These are phyloP conservation scores for Asbolus verrucosus DNA, from an alignment of 1,140 invertebrate species.

Conservation along the genomic window DNA sequence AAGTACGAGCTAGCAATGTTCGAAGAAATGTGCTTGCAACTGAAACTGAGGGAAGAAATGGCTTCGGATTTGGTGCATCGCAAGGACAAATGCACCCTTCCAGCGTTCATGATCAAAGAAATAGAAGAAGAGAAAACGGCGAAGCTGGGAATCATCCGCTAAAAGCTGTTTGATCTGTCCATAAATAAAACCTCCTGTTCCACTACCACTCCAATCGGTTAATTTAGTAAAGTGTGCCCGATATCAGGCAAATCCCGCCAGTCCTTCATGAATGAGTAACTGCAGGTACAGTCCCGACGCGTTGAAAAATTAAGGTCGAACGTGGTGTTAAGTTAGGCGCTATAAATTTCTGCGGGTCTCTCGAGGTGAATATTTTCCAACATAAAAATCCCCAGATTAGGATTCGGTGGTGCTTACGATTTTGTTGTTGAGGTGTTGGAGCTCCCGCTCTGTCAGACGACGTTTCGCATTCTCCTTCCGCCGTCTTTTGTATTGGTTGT, in stretches of 20 bases:
- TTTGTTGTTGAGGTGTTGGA: slow-evolving; percentile 89
- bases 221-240: slow-evolving; percentile 9
- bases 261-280: slow-evolving; percentile 30
- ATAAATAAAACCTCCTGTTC: slow-evolving; percentile 5
- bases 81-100: slow-evolving; percentile 7
- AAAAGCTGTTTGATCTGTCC: not conserved
- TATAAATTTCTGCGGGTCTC: slow-evolving; percentile 17
- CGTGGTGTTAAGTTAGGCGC: slow-evolving; percentile 31
- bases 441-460: slow-evolving; percentile 85
- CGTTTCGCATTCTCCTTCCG: slow-evolving; percentile 83
- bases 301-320: slow-evolving; percentile 36
- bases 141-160: slow-evolving; percentile 12
- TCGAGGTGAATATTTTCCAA: not conserved
- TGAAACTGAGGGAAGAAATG: slow-evolving; percentile 57
- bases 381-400: not conserved
- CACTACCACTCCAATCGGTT: not conserved
- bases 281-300: slow-evolving; percentile 8
- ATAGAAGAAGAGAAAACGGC: slow-evolving; percentile 16
- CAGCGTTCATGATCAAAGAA: slow-evolving; percentile 16
- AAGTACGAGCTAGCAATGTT: slow-evolving; percentile 56
- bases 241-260: slow-evolving; percentile 19
- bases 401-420: slow-evolving; percentile 78
- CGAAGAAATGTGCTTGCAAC: slow-evolving; percentile 51
- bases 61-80: slow-evolving; percentile 47
- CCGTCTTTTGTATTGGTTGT: slow-evolving; percentile 86